Evolutionary conservation across 2,888 invertebrate species (phyloP), one percentile per base, ranked within the genome.

Genomic region (Rotaria socialis): DNA sequence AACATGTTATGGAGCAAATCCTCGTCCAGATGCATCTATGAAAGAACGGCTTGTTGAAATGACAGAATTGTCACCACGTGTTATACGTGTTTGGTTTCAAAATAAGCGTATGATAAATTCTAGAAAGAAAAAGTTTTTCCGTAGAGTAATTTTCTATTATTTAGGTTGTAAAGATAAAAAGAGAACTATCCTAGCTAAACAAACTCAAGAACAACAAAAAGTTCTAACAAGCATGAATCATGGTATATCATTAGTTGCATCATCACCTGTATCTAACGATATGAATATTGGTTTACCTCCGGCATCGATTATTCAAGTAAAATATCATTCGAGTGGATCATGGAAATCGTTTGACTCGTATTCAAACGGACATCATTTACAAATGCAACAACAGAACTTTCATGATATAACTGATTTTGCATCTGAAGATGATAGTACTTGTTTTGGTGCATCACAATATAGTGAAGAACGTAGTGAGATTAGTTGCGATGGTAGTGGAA

Each of bases 11-110:
- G 95, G 95, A 87, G 96, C 96, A 87, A 99, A 99, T 92, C 97
- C 98, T 87, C 93, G 99, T 85, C 99, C 99, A 67, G 99, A 99
- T 92, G 98, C 99, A 74, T 93, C 98, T 88, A 96, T 97, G 96
- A 99, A 99, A 93, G 99, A 99, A 92, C 97, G 98, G 91, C 93
- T 99, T 88, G 97, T 97, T 75, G 98, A 99, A 92, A 97, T 98
- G 97, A 99, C 99, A 27, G 94, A 96, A 0, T 94, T 99, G 85
- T 96, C 96, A 89, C 97, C 98, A 41, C 93, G 99, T 27, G 99
- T 99, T 89, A 99, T 99, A 91, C 93, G 99, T 90, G 99, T 99
- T 87, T 99, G 99, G 99, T 99, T 98, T 93, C 97, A 97, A 89
- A 91, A 91, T 89, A 91, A 91, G 88, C 89, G 91, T 35, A 91